phyloP scores from a whole-genome alignment of 2,888 invertebrate species.

The Brenthis ino region DNA sequence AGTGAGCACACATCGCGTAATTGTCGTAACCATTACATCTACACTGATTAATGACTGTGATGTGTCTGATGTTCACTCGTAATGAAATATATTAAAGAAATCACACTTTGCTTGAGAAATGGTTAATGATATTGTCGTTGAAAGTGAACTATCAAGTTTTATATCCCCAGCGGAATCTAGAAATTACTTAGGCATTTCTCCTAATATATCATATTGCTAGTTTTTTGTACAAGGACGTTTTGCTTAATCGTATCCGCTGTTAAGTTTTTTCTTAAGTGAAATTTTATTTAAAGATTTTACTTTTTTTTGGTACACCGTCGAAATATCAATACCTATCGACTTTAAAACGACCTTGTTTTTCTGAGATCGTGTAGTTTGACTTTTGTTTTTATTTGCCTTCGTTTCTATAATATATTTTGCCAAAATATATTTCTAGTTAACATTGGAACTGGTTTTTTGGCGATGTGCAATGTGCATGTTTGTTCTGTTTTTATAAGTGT shows the following conservation, averaged over 20 bases:
- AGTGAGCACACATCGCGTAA: constrained; percentile 21
- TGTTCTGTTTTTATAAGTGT: not conserved
- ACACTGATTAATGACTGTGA: constrained; percentile 6
- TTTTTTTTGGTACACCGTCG: no score
- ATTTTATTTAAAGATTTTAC: not conserved
- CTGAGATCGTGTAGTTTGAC: no score
- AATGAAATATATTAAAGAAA: constrained; percentile 7
- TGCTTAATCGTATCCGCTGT: constrained; percentile 11
- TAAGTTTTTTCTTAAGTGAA: not conserved
- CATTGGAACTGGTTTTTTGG: not conserved
- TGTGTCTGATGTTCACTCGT: constrained; percentile 7
- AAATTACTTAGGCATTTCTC: constrained; percentile 8
- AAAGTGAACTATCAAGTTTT: constrained; percentile 24
- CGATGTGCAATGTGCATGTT: constrained; percentile 9
- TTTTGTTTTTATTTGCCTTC: not conserved
- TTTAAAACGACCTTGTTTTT: no score
- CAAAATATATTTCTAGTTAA: not conserved
- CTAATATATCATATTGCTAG: not conserved
- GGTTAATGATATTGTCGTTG: constrained; percentile 15
- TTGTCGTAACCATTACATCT: constrained; percentile 21
- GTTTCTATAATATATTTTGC: not conserved
- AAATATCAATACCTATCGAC: no score
- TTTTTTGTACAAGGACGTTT: constrained; percentile 11
- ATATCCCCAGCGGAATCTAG: constrained; percentile 12
- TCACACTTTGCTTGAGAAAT: constrained; percentile 10